Base-by-base conservation (phyloP, 2,888 invertebrate species). In the Cacoxenus indagator region DNA sequence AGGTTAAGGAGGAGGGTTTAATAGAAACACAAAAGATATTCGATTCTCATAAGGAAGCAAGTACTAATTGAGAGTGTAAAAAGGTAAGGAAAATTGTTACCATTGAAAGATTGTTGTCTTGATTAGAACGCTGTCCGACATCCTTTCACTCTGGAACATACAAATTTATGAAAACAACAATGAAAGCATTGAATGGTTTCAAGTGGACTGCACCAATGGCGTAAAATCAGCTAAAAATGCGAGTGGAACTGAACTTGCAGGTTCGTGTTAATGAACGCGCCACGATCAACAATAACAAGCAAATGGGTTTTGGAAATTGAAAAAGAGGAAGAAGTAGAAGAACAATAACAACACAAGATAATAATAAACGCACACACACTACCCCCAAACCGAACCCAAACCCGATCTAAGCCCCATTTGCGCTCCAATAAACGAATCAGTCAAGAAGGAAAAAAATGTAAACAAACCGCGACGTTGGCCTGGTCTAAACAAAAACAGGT, bases 371-470 rank as follows among this genome's bases (percentile, higher is more conserved):
- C 48, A 45, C 65, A 45, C 66, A 70, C 67, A 71, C n/a, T n/a
- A 68, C 55, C 70, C 26, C n/a, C 22, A 61, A 29, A 51, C 62
- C 59, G 29, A 51, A 54, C 24, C 9, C 61, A 57, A 72, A 66
- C 72, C 37, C 37, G 8, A 4, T 37, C 37, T 37, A 37, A n/a
- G n/a, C n/a, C n/a, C n/a, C n/a, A n/a, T n/a, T 14, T 37, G 14
- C 5, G 37, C 37, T 37, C 72, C 77, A 78, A 81, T 76, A 76
- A 66, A 43, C 67, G 37, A 37, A 37, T 14, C 37, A 1, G 37
- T 37, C 37, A 75, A 70, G n/a, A n/a, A n/a, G n/a, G 67, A 74
- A 80, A 71, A 78, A 79, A 80, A 80, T 81, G 80, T 81, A 80
- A 80, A 80, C 80, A 80, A 81, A 76, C 75, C n/a, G n/a, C n/a